A percentile compares a stretch with the other conserved stretches of the same genome.
These are phyloP conservation scores for Hydrolagus affinis DNA, from an alignment of 2,113 vertebrate species.

Conservation along the genomic window DNA sequence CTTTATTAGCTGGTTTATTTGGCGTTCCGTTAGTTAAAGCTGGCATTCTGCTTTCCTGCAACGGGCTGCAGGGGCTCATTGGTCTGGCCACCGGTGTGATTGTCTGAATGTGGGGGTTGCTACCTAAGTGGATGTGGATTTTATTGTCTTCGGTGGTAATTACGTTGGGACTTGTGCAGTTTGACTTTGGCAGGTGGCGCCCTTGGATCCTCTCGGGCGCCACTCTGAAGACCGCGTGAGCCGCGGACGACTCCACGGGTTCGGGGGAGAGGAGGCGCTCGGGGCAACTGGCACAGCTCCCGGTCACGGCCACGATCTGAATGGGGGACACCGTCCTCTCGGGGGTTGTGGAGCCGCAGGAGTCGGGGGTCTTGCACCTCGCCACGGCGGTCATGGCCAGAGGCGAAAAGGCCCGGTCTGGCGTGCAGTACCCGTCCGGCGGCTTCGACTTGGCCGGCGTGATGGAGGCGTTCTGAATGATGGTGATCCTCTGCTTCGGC, in stretches of 20 bases:
- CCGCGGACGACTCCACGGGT: conserved; percentile 68
- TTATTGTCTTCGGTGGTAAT: conserved; percentile 98
- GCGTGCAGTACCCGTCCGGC: conserved; percentile 59
- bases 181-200: conserved; percentile 87
- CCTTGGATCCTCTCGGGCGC: conserved; percentile 79
- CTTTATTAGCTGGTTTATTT: conserved; percentile 77
- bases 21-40: conserved; percentile 66
- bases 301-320: conserved; percentile 71
- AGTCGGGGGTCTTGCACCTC: conserved; percentile 76
- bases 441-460: conserved; percentile 67
- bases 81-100: conserved; percentile 62
- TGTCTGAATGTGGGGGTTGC: conserved; percentile 78
- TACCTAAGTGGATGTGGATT: conserved; percentile 95
- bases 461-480: conserved; percentile 79
- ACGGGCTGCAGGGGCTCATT: conserved; percentile 54
- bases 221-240: conserved; percentile 75
- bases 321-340: conserved; percentile 85
- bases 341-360: conserved; percentile 72
- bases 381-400: conserved; percentile 69
- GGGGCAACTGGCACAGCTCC: conserved; percentile 58
- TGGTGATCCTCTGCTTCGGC: conserved; percentile 89
- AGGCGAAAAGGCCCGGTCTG: conserved; percentile 70
- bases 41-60: conserved; percentile 75
- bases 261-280: conserved; percentile 68
- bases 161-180: conserved; percentile 80